Percentiles rank a stretch among this genome's conserved stretches.
phyloP scores from a whole-genome alignment of 2,888 invertebrate genomes.

The Brachypterus glaber region DNA sequence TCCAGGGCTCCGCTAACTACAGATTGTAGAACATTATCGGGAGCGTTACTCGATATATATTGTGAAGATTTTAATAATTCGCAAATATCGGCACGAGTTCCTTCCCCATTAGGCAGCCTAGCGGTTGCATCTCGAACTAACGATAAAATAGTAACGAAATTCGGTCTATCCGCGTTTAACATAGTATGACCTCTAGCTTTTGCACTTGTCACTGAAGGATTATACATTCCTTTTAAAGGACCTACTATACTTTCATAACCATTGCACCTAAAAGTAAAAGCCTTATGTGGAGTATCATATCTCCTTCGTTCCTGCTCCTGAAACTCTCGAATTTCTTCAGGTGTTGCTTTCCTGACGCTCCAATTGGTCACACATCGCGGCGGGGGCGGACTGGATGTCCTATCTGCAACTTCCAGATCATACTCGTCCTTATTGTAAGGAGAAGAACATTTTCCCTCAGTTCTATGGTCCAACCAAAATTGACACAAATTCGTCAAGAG shows the following conservation, averaged over 20 bases:
- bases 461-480: slow-evolving; percentile 64
- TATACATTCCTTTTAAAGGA: slow-evolving; percentile 57
- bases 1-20: slow-evolving; percentile 88
- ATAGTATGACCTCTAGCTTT: slow-evolving; percentile 77
- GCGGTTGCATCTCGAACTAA: slow-evolving; percentile 91
- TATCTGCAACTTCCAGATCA: slow-evolving; percentile 35
- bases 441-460: slow-evolving; percentile 34
- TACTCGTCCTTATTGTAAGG: slow-evolving; percentile 34
- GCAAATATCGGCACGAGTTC: slow-evolving; percentile 83
- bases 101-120: slow-evolving; percentile 88
- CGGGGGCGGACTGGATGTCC: slow-evolving; percentile 44
- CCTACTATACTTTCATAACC: slow-evolving; percentile 78
- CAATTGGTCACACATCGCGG: slow-evolving; percentile 68
- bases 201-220: slow-evolving; percentile 48
- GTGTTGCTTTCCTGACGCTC: slow-evolving; percentile 71
- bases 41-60: slow-evolving; percentile 46
- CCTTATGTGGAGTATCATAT: slow-evolving; percentile 82
- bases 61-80: slow-evolving; percentile 66
- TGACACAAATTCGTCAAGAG: slow-evolving; percentile 65
- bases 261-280: slow-evolving; percentile 74
- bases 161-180: slow-evolving; percentile 71
- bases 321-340: slow-evolving; percentile 67
- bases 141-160: slow-evolving; percentile 83
- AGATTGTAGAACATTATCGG: slow-evolving; percentile 62
- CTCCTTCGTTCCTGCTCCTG: slow-evolving; percentile 71